Base-by-base conservation (phyloP, 2,888 invertebrate species). In the Imbricaverruca yamaguchii region DNA sequence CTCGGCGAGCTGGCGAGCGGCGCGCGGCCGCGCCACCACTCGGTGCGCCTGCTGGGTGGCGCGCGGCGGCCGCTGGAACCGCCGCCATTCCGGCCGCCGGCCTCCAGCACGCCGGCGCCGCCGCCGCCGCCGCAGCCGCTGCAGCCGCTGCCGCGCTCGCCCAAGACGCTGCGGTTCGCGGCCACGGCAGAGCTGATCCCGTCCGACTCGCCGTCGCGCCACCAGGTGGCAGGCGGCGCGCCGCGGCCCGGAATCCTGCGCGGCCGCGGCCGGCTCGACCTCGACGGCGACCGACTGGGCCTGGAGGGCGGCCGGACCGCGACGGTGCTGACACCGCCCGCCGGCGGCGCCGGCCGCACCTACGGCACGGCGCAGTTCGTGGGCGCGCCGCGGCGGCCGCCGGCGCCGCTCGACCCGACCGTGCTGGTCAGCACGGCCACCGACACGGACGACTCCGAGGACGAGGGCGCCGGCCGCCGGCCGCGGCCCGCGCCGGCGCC, bases 81-180 rank as follows among this genome's bases (percentile, higher is more conserved):
- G 23, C 56, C 21, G 56, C 21, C n/a, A 2, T 78, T 78, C 57
- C 23, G 55, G 10, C 78, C 78, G 78, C n/a, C 78, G n/a, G 55
- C 78, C 15, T 23, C 78, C 78, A 78, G 78, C 56, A 78, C 78
- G 9, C 78, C 78, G 6, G 15, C 78, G 21, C 78, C 39, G 13
- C 39, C 15, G 53, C 67, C 39, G 8, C 1, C 18, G 59, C 4
- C 57, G 56, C 55, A n/a, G 23, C 55, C 56, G n/a, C 78, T 56
- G 1, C 56, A 78, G 23, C 56, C 78, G 57, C 78, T 56, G n/a
- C 55, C 57, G 23, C 55, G 78, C 55, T 78, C 78, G 78, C 78
- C 78, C 10, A 78, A 78, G 23, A 78, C 78, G 57, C 78, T 78
- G n/a, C 78, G 78, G 21, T 78, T 78, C 13, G 78, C 78, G 56